Percentiles rank a stretch among this genome's conserved stretches.
These are phyloP conservation scores for Cylindroiulus punctatus DNA, from an alignment of 2,888 invertebrate species.

Conservation along the genomic window DNA sequence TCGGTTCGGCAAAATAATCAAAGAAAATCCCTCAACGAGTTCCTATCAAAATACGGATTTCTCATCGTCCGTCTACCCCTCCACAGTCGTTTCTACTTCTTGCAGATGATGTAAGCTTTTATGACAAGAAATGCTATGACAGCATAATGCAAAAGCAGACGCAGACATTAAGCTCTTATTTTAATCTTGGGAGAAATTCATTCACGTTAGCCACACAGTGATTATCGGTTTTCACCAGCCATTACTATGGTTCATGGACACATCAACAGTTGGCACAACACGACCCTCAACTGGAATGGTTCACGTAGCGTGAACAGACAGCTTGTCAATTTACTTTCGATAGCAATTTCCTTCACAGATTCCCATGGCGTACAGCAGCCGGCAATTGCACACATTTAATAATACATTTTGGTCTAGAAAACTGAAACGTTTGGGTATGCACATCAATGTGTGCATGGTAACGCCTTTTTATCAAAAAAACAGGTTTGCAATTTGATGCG, in stretches of 20 bases:
- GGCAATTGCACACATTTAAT: slow-evolving; percentile 21
- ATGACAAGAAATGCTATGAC: not conserved
- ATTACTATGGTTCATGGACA: not conserved
- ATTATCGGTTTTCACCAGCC: slow-evolving; percentile 2
- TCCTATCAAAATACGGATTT: not conserved
- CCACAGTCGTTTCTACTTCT: not conserved
- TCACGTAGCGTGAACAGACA: slow-evolving; percentile 8
- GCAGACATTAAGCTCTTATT: slow-evolving; percentile 29
- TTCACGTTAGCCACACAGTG: not conserved
- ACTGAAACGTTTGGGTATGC: not conserved
- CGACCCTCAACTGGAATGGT: not conserved
- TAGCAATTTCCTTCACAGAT: not conserved
- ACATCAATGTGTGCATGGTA: not conserved
- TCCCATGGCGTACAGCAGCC: slow-evolving; percentile 11
- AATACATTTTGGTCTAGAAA: not conserved
- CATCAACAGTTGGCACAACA: slow-evolving; percentile 19
- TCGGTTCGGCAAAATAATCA: not conserved
- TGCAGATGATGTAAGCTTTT: not conserved
- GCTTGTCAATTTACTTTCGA: slow-evolving; percentile 4
- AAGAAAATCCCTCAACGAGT: not conserved
- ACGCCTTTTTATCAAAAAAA: not conserved
- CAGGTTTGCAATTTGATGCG: not conserved
- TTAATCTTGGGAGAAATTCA: slow-evolving; percentile 38
- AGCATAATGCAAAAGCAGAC: not conserved
- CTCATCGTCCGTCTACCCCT: not conserved